Evolutionary conservation across 2,888 invertebrate species (phyloP), one percentile per base, ranked within the genome.

Genomic region (Conus canariensis): DNA sequence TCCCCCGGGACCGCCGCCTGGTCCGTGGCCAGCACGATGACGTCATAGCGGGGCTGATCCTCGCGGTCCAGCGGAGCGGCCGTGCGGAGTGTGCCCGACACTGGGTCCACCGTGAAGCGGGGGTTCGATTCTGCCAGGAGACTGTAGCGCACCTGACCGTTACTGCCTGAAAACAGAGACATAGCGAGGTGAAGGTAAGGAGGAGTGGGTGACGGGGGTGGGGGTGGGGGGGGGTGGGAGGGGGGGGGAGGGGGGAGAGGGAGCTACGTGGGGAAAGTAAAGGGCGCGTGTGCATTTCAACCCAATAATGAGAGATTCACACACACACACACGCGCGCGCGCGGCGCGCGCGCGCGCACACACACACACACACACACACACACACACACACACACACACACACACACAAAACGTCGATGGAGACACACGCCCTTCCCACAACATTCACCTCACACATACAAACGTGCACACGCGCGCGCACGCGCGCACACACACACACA

Each of bases 1-100:
- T 93, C 88, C 88, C 74, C 90, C 90, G 22, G 92, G 87, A 56
- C 91, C 87, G 93, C 97, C 16, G 98, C 98, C 96, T 97, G 97
- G 96, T 99, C 99, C 89, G 97, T 97, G 70, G 99, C 99, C 88
- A 98, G 98, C 85, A 99, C 97, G 77, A 98, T 97, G 94, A 99
- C 97, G 96, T 98, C 98, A 97, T 99, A 99, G 59, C 97, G 97
- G 19, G 98, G 97, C 92, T 97, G 97, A 80, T 97, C 97, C 97
- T 99, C 99, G 92, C 99, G 97, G 96, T 99, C 99, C 94, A 99
- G 97, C 82, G 96, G 95, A 92, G 97, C 97, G 91, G 97, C 97
- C 6, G 98, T 98, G 95, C 97, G 97, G 93, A 99, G 97, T 25
- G 98, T 98, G 87, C 99, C 99, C 96, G 98, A 98, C 91, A 97